A percentile compares a stretch with the other conserved stretches of the same genome.
phyloP scores from a whole-genome alignment of 1,140 invertebrate species.

The Spodoptera frugiperda region DNA sequence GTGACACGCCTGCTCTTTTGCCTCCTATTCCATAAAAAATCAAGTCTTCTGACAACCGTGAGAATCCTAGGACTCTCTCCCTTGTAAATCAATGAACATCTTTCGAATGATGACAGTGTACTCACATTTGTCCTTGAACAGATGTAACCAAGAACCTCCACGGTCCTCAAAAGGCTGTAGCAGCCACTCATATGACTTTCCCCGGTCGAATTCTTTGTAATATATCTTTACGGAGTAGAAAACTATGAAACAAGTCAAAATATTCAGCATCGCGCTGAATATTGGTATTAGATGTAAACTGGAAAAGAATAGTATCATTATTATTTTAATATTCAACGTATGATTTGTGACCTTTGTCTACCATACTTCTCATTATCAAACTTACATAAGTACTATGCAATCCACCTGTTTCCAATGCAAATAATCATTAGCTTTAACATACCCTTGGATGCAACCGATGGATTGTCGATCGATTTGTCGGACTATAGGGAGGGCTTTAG shows the following conservation, averaged over 20 bases:
- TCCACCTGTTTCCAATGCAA: too few species aligned
- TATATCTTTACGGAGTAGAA: conserved; percentile 66
- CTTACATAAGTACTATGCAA: too few species aligned
- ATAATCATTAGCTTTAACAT: too few species aligned
- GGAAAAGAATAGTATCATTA: too few species aligned
- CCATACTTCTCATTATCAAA: too few species aligned
- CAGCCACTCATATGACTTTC: conserved; percentile 35
- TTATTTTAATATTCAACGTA: too few species aligned
- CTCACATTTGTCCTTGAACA: conserved; percentile 66
- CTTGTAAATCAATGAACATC: not conserved
- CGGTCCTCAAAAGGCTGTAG: conserved; percentile 62
- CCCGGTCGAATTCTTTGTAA: conserved; percentile 36
- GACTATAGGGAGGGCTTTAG: too few species aligned
- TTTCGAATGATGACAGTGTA: conserved; percentile 10
- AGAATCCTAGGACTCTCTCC: not conserved
- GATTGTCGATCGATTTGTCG: too few species aligned
- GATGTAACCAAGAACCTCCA: conserved; percentile 70
- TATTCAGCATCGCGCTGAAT: conserved; percentile 69
- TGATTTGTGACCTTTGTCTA: too few species aligned
- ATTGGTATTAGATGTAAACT: conserved; percentile 69
- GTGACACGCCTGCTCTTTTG: too few species aligned
- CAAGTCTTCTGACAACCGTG: not conserved
- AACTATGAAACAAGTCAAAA: conserved; percentile 67
- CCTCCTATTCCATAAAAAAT: too few species aligned
- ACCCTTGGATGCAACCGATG: too few species aligned